These are phyloP conservation scores for Cryptomyrus ogoouensis DNA, from an alignment of 2,113 vertebrate genomes.

Conservation along the genomic window DNA sequence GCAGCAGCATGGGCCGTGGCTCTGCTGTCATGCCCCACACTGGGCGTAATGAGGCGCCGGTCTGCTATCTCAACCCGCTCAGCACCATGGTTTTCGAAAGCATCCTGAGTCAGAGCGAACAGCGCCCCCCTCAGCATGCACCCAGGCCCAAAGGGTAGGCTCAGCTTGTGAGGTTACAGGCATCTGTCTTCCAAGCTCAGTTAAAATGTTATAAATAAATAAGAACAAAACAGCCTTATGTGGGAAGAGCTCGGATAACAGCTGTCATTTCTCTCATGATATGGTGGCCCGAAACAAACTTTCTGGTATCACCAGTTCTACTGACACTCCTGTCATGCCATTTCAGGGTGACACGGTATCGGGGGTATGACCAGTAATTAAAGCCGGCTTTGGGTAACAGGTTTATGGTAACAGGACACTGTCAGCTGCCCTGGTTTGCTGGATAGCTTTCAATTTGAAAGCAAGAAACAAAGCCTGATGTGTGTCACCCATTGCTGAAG, in stretches of 20 bases:
- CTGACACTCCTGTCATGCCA: not conserved
- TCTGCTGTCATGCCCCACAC: not conserved
- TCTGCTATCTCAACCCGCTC: not conserved
- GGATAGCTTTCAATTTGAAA: not conserved
- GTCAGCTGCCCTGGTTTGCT: not conserved
- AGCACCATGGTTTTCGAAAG: not conserved
- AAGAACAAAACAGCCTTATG: not conserved
- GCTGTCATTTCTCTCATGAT: too few species aligned
- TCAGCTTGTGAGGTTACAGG: not conserved
- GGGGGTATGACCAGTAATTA: not conserved
- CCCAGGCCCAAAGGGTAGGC: not conserved
- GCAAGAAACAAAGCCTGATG: not conserved
- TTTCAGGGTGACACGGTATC: not conserved
- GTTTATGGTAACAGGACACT: not conserved
- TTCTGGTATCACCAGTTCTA: not conserved
- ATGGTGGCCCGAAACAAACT: not conserved
- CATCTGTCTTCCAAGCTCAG: not conserved
- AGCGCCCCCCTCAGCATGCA: not conserved
- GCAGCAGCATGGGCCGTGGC: not conserved
- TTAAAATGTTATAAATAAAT: not conserved
- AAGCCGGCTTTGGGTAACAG: not conserved
- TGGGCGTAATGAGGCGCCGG: not conserved
- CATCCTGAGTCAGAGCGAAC: not conserved
- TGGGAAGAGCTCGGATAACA: not conserved
- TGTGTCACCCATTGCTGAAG: not conserved